A percentile compares a stretch with the other conserved stretches of the same genome.
phyloP scores from a whole-genome alignment of 92 coral and sea anemone genomes.

The Porites rus region DNA sequence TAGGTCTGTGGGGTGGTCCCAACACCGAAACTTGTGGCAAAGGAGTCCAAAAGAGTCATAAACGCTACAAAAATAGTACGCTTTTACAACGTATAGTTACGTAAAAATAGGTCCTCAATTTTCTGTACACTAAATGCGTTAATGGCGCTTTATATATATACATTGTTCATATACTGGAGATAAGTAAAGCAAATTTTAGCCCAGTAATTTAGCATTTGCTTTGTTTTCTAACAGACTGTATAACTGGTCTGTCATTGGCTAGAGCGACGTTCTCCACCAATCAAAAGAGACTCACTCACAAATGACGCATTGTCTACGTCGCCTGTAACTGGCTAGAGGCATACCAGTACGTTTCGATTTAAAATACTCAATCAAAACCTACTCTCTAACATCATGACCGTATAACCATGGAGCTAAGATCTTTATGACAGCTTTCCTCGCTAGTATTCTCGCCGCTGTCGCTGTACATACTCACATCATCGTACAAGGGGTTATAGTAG shows the following conservation, averaged over 20 bases:
- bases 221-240: too few species aligned
- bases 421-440: constrained; percentile 85
- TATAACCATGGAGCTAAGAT: constrained; percentile 78
- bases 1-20: neutral
- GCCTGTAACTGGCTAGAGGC: too few species aligned
- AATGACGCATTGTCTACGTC: too few species aligned
- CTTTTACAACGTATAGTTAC: neutral
- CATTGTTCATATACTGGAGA: too few species aligned
- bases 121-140: neutral
- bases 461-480: constrained; percentile 82
- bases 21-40: neutral
- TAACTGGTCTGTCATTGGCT: too few species aligned
- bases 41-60: neutral
- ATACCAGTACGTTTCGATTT: too few species aligned
- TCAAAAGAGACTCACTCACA: too few species aligned
- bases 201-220: too few species aligned
- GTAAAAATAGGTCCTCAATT: neutral
- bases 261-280: too few species aligned
- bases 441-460: constrained; percentile 86
- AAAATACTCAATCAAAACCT: neutral
- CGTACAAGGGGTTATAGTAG: constrained; percentile 90
- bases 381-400: neutral
- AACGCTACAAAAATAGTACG: constrained; percentile 27
- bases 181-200: too few species aligned
- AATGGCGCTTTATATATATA: too few species aligned